Conservation (phyloP, 1,140 invertebrate species). For the Pteromalus puparum region DNA sequence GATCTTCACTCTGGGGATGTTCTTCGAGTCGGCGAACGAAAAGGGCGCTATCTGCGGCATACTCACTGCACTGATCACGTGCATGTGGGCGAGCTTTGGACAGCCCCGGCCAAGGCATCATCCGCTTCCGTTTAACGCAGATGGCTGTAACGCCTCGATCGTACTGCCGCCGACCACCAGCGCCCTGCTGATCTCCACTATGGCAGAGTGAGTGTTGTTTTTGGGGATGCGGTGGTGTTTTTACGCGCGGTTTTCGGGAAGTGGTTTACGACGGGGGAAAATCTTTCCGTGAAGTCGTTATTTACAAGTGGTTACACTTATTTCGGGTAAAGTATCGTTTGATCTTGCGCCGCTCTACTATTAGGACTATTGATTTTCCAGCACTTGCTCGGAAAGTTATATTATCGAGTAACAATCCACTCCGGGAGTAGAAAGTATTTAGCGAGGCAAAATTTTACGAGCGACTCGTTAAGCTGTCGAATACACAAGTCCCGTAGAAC, state of each 20-base stretch:
- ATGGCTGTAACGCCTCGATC: conserved; percentile 74
- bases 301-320: background rate
- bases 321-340: background rate
- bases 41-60: conserved; percentile 85
- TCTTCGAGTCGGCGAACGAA: conserved; percentile 80
- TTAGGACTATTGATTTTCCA: too few relatives aligned
- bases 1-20: conserved; percentile 87
- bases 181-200: background rate
- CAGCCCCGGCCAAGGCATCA: conserved; percentile 79
- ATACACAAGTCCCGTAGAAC: background rate
- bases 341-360: background rate
- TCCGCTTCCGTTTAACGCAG: conserved; percentile 78
- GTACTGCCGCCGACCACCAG: background rate
- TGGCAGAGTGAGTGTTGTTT: conserved; percentile 16
- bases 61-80: conserved; percentile 80
- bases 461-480: conserved; percentile 3
- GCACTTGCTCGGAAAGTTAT: background rate
- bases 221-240: background rate
- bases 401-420: background rate
- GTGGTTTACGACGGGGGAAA: background rate
- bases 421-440: conserved; percentile 22
- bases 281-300: background rate
- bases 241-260: background rate
- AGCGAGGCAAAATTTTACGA: conserved; percentile 15
- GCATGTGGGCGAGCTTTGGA: conserved; percentile 90